phyloP scores from a whole-genome alignment of 2,797 vertebrate genomes.

The Lutra lutra region DNA sequence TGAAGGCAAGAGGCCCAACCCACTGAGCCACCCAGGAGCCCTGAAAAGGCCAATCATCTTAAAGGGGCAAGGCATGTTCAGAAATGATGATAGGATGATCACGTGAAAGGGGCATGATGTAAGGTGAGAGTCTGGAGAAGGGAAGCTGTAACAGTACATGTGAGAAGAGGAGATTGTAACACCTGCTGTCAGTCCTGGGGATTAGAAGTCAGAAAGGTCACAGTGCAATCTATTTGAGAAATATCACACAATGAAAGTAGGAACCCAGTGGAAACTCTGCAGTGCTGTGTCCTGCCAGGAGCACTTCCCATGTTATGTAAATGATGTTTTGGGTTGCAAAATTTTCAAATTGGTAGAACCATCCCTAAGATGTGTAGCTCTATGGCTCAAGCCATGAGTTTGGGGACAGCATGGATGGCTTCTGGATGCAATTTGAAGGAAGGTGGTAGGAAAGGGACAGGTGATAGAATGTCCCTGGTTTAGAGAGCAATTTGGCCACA shows the following conservation, averaged over 20 bases:
- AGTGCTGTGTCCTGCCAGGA: neutral
- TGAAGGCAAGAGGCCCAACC: too few relatives aligned
- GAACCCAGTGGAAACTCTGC: neutral
- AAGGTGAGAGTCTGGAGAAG: neutral
- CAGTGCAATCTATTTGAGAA: neutral
- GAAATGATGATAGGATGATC: neutral
- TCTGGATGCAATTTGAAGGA: neutral
- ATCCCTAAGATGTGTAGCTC: neutral
- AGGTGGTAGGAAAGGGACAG: neutral
- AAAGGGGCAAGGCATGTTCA: neutral
- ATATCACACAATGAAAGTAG: neutral
- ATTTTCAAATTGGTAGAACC: neutral
- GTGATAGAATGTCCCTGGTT: neutral
- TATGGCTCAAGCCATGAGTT: neutral
- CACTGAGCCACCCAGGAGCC: too few relatives aligned
- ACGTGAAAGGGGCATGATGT: neutral
- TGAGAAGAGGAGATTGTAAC: neutral
- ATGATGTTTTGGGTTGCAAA: neutral
- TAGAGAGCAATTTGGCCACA: neutral
- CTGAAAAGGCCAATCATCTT: neutral
- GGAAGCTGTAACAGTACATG: neutral
- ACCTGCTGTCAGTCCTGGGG: neutral
- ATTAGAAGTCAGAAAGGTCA: neutral
- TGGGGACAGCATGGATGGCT: neutral
- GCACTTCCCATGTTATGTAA: neutral